phyloP scores from a whole-genome alignment of 1,140 invertebrate genomes.

The Caenorhabditis elegans region WBcel235 BX284603.4:6207501-6208000 shows the following conservation, averaged over 20 bases:
- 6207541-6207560: constrained; percentile 94
- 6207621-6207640: too few species aligned
- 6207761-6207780: constrained; percentile 92
- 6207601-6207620: too few species aligned
- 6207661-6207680: too few species aligned
- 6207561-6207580: constrained; percentile 69
- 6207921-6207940: constrained; percentile 43
- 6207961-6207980: constrained; percentile 21
- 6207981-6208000: background rate
- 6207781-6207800: constrained; percentile 95
- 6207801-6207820: constrained; percentile 91
- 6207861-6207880: constrained; percentile 57
- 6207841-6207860: constrained; percentile 55
- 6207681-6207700: too few species aligned
- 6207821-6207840: constrained; percentile 68
- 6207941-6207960: constrained; percentile 47
- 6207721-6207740: constrained; percentile 75
- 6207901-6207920: constrained; percentile 32
- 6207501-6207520: constrained; percentile 94
- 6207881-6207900: constrained; percentile 31
- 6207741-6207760: constrained; percentile 99
- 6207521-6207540: constrained; percentile 96
- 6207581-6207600: too few species aligned
- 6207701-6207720: too few species aligned
- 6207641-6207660: too few species aligned